Base-by-base conservation (phyloP, 2,113 vertebrate genomes). In the Leucosticte australis region DNA sequence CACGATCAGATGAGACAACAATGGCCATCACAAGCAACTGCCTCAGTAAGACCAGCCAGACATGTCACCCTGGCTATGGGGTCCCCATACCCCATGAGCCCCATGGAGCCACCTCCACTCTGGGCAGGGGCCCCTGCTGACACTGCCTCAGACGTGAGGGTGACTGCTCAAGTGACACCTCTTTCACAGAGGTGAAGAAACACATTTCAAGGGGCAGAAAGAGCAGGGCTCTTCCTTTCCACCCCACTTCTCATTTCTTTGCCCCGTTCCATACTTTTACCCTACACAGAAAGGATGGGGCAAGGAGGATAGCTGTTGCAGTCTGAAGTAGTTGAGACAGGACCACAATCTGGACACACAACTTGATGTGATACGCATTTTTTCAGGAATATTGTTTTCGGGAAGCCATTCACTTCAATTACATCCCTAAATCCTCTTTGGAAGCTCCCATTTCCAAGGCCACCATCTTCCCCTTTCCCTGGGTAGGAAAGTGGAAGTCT, bases 21-120 rank as follows among this genome's bases (percentile, higher is more conserved):
- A 6, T 3, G 24, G 56, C 41, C 39, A 70, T 17, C 0, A 0
- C 8, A 67, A 57, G 37, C 0, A 1, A 71, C 26, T 39, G 31
- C 56, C 44, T 68, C 27, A 35, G 0, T 19, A 41, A 60, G 47
- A 68, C 49, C 68, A 70, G 47, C 4, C n/a, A n/a, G 16, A 62
- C 7, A 65, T 33, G 33, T 55, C 52, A 53, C 28, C 15, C 30
- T 42, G 63, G 21, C 27, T 10, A 4, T 26, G 22, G 63, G n/a
- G 11, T 39, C 52, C 42, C n/a, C n/a, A 15, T 10, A 46, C 9
- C 27, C 62, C 33, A 9, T 2, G 21, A 2, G 16, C 33, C 27
- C 33, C 63, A 57, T 13, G n/a, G 8, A 39, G n/a, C 27, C 27
- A 56, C 28, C n/a, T 39, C 52, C 52, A 21, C 17, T 33, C 41